phyloP scores from a whole-genome alignment of 92 coral and sea anemone species.

The Virgularia gustaviana region DNA sequence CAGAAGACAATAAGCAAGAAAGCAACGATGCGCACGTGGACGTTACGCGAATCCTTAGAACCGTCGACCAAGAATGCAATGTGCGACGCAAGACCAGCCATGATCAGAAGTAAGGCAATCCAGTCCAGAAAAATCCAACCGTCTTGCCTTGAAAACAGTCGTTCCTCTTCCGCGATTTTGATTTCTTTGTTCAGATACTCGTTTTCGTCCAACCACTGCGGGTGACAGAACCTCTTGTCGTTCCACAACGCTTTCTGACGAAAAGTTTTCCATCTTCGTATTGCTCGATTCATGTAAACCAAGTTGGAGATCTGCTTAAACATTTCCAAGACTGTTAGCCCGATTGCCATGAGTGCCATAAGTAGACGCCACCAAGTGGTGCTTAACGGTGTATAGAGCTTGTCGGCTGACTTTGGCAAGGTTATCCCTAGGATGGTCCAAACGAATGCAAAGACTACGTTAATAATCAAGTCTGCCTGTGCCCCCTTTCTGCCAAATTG shows the following conservation, averaged over 20 bases:
- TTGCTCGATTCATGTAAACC: slow-evolving; percentile 15
- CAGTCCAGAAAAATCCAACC: slow-evolving; percentile 31
- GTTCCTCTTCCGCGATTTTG: slow-evolving; percentile 20
- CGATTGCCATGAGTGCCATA: not conserved
- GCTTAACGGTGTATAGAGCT: slow-evolving; percentile 3
- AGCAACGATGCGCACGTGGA: slow-evolving; percentile 68
- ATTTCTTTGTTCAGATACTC: slow-evolving; percentile 34
- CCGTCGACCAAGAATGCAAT: slow-evolving; percentile 17
- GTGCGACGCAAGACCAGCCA: slow-evolving; percentile 17
- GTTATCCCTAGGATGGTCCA: slow-evolving; percentile 35
- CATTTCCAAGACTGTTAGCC: not conserved
- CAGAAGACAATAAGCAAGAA: slow-evolving; percentile 70
- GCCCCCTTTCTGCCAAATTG: slow-evolving; percentile 23
- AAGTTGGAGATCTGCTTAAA: slow-evolving; percentile 13
- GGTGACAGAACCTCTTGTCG: slow-evolving; percentile 31
- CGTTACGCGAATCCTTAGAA: slow-evolving; percentile 13
- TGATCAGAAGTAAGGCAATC: not conserved
- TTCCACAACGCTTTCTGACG: slow-evolving; percentile 7
- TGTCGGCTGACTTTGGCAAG: slow-evolving; percentile 7
- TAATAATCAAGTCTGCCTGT: not conserved
- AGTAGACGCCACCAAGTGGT: slow-evolving; percentile 31
- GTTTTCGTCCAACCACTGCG: slow-evolving; percentile 34
- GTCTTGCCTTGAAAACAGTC: slow-evolving; percentile 28
- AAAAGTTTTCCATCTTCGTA: slow-evolving; percentile 22
- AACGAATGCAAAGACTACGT: slow-evolving; percentile 21